These are phyloP conservation scores for Eupleurogrammus muticus DNA, from an alignment of 2,797 vertebrate species.

Conservation along the genomic window DNA sequence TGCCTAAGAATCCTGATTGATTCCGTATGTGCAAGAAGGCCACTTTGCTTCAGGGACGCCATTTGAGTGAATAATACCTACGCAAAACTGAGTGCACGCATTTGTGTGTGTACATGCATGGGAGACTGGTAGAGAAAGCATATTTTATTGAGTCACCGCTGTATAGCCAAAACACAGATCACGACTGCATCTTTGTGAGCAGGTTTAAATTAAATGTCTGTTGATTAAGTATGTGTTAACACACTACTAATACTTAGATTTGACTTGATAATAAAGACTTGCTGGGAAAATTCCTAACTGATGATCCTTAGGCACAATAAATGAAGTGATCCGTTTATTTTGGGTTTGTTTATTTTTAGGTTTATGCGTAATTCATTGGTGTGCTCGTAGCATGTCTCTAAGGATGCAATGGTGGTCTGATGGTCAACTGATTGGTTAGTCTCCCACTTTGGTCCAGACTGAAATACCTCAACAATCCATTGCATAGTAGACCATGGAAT, in stretches of 20 bases:
- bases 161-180: slow-evolving; percentile 2
- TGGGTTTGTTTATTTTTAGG: slow-evolving; percentile 4
- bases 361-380: neutral
- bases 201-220: slow-evolving; percentile 23
- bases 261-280: neutral
- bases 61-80: slow-evolving; percentile 50
- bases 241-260: neutral
- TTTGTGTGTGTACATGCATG: slow-evolving; percentile 12
- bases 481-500: neutral
- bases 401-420: too few species aligned
- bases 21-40: slow-evolving; percentile 76
- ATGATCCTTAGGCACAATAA: neutral
- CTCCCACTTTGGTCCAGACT: neutral
- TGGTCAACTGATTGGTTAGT: too few species aligned
- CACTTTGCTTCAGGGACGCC: slow-evolving; percentile 65
- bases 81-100: slow-evolving; percentile 27
- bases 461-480: neutral
- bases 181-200: slow-evolving; percentile 28
- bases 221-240: neutral
- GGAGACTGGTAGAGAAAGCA: slow-evolving; percentile 9
- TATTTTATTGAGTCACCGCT: slow-evolving; percentile 27
- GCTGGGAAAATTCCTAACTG: neutral
- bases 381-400: neutral
- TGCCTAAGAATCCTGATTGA: slow-evolving; percentile 71
- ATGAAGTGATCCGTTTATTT: neutral